Percentiles rank a stretch among this genome's conserved stretches.
phyloP scores from a whole-genome alignment of 2,113 vertebrate genomes.

The Pluvialis apricaria region DNA sequence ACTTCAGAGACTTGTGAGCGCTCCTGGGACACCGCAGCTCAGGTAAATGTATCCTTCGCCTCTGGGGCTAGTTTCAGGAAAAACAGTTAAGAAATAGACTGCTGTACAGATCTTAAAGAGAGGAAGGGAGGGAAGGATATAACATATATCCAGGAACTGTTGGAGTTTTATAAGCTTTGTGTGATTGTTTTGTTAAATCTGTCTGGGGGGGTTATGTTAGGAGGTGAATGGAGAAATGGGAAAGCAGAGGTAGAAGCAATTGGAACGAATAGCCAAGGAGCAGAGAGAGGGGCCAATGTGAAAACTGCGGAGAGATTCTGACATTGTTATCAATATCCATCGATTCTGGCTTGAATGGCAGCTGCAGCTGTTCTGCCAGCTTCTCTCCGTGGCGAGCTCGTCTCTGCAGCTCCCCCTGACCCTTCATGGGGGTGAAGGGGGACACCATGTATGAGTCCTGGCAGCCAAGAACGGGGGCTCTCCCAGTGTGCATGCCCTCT shows the following conservation, averaged over 20 bases:
- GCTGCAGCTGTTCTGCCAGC: background rate
- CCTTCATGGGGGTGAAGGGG: background rate
- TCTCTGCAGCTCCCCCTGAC: background rate
- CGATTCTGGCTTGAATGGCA: background rate
- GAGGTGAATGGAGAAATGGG: background rate
- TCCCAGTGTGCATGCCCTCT: background rate
- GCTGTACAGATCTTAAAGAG: background rate
- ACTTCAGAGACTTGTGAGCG: background rate
- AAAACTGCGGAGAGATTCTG: background rate
- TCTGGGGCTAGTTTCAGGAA: background rate
- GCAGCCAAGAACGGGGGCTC: background rate
- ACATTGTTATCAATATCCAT: background rate
- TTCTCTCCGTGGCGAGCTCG: background rate
- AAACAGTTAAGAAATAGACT: background rate
- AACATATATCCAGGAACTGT: background rate
- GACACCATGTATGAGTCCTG: rapidly evolving
- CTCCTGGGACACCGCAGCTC: background rate
- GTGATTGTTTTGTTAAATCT: background rate
- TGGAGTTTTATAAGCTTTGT: background rate
- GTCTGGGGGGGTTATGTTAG: background rate
- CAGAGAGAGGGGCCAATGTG: background rate
- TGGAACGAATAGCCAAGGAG: background rate
- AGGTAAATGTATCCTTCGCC: background rate
- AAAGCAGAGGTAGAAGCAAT: background rate
- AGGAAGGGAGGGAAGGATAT: background rate